Evolutionary conservation across 1,140 invertebrate genomes (phyloP).

Genomic region (Coboldia fuscipes): DNA sequence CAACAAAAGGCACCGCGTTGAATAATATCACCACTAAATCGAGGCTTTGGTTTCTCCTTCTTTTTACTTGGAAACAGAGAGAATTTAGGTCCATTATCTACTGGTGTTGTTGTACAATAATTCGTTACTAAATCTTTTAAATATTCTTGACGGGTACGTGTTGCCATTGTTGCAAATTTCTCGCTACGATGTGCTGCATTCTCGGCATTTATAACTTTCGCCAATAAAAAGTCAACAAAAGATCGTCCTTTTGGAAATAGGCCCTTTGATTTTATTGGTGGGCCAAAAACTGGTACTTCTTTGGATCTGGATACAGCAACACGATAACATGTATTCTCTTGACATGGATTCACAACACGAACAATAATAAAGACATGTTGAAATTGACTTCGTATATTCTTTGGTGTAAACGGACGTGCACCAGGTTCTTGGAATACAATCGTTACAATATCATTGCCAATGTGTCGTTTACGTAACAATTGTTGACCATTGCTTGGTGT

Average conservation of each 20-base stretch:
- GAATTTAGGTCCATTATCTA: constrained; percentile 77
- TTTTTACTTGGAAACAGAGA: constrained; percentile 54
- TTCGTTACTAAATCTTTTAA: constrained; percentile 79
- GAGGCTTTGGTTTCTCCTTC: constrained; percentile 38
- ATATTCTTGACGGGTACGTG: constrained; percentile 86
- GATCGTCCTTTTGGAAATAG: constrained; percentile 70
- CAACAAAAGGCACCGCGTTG: constrained; percentile 57
- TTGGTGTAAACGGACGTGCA: constrained; percentile 76
- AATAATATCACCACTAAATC: constrained; percentile 40
- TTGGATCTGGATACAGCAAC: constrained; percentile 84
- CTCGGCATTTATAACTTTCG: constrained; percentile 95
- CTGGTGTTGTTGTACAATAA: constrained; percentile 54
- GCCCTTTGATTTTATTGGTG: constrained; percentile 57
- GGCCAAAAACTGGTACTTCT: constrained; percentile 90
- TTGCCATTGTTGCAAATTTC: constrained; percentile 95
- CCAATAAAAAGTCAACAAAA: constrained; percentile 82
- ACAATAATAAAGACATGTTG: constrained; percentile 97
- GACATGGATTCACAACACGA: constrained; percentile 69
- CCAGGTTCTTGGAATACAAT: constrained; percentile 94
- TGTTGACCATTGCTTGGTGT: constrained; percentile 83
- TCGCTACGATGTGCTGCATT: constrained; percentile 90
- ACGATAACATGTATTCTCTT: constrained; percentile 75
- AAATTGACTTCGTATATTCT: constrained; percentile 85
- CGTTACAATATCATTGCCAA: constrained; percentile 90
- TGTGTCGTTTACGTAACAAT: constrained; percentile 75